phyloP scores from a whole-genome alignment of 2,797 vertebrate species.

The Gymnoscopelus braueri region DNA sequence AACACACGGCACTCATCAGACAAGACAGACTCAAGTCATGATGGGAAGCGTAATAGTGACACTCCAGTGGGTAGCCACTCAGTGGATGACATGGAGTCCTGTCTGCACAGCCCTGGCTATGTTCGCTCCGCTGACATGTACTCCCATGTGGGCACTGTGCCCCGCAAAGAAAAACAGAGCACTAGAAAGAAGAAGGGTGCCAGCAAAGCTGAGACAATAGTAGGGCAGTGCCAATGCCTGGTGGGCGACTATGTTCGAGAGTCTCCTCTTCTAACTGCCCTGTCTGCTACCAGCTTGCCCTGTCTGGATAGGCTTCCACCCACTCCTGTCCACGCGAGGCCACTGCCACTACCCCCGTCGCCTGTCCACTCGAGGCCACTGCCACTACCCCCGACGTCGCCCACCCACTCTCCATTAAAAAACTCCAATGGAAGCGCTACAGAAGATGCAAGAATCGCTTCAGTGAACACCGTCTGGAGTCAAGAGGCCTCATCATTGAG shows the following conservation, averaged over 20 bases:
- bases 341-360: constrained; percentile 25
- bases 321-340: neutral
- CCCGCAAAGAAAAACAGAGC: constrained; percentile 69
- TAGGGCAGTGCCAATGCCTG: constrained; percentile 32
- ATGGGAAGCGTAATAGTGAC: constrained; percentile 20
- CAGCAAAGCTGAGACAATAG: constrained; percentile 11
- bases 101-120: constrained; percentile 76
- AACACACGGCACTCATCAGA: constrained; percentile 57
- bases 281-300: constrained; percentile 51
- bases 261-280: constrained; percentile 69
- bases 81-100: constrained; percentile 80
- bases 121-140: constrained; percentile 87
- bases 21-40: constrained; percentile 33
- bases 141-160: constrained; percentile 90
- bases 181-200: constrained; percentile 38
- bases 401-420: constrained; percentile 43
- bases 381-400: constrained; percentile 15
- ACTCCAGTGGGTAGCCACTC: constrained; percentile 48
- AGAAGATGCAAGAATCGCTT: neutral
- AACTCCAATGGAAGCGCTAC: constrained; percentile 22
- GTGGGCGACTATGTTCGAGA: constrained; percentile 57
- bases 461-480: neutral
- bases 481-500: neutral
- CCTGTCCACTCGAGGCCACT: constrained; percentile 2
- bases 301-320: constrained; percentile 20